Conservation (phyloP, 2,888 invertebrate species). For the Drosophila melanosoma region DNA sequence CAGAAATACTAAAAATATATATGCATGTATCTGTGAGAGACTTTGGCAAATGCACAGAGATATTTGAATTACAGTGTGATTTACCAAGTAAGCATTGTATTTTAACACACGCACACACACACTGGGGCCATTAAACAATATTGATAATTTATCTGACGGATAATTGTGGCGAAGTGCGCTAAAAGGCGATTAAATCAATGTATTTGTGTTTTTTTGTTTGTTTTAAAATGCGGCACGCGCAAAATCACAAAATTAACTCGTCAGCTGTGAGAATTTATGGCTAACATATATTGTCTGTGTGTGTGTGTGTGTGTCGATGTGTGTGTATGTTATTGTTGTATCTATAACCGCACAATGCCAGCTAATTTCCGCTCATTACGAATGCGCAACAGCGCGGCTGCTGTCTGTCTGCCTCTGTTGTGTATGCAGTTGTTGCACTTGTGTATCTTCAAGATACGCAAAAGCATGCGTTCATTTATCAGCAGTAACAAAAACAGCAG, state of each 20-base stretch:
- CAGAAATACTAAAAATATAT: constrained; percentile 36
- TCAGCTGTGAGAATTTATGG: constrained; percentile 59
- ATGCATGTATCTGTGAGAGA: constrained; percentile 37
- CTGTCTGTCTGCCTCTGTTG: not conserved
- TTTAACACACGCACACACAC: constrained; percentile 20
- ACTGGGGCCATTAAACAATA: constrained; percentile 49
- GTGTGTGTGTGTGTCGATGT: not conserved
- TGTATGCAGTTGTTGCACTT: constrained; percentile 50
- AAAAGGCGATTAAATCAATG: constrained; percentile 53
- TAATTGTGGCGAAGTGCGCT: constrained; percentile 53
- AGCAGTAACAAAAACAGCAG: constrained; percentile 40
- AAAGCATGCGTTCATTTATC: constrained; percentile 74
- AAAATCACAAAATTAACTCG: constrained; percentile 20
- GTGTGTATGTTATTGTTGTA: constrained; percentile 15
- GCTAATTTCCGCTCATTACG: constrained; percentile 78
- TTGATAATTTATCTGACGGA: constrained; percentile 68
- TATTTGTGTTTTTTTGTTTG: constrained; percentile 29
- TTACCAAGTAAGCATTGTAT: constrained; percentile 25
- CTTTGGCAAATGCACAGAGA: constrained; percentile 29
- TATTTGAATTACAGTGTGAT: constrained; percentile 15
- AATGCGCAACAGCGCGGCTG: constrained; percentile 59
- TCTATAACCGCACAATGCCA: constrained; percentile 60
- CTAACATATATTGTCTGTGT: constrained; percentile 41
- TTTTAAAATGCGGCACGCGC: constrained; percentile 50
- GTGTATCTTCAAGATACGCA: constrained; percentile 72